These are phyloP conservation scores for Thermophis baileyi DNA, from an alignment of 2,113 vertebrate species.

Conservation along the genomic window DNA sequence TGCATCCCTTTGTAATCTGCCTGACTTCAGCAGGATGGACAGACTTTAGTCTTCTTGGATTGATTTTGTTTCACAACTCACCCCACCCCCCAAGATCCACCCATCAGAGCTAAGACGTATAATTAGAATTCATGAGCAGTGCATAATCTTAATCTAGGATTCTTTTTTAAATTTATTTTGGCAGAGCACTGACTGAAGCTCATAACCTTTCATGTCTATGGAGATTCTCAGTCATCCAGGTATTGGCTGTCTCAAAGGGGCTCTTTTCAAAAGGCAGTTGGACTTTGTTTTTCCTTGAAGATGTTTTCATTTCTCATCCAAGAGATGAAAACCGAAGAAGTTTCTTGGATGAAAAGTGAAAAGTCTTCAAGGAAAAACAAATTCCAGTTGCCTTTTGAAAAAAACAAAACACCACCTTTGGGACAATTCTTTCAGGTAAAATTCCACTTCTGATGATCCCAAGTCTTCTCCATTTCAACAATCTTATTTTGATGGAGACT, in stretches of 20 bases:
- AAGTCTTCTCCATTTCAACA: neutral
- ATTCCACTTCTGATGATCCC: neutral
- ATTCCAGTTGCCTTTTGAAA: neutral
- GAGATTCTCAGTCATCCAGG: neutral
- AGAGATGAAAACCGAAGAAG: neutral
- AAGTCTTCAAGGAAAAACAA: neutral
- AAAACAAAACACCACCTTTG: neutral
- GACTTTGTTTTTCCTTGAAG: neutral
- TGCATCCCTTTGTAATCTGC: neutral
- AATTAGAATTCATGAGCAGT: neutral
- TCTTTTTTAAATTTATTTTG: neutral
- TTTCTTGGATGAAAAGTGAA: neutral
- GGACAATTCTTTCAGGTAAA: neutral
- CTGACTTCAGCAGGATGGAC: neutral
- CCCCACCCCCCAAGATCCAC: neutral
- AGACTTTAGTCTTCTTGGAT: neutral
- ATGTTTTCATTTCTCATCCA: neutral
- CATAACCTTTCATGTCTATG: neutral
- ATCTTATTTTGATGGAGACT: neutral
- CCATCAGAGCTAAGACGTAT: neutral
- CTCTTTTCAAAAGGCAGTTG: too few species aligned
- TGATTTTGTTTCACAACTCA: neutral
- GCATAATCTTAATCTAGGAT: neutral
- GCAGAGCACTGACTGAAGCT: neutral
- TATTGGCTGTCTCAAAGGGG: neutral